These are phyloP conservation scores for Drosophila elegans DNA, from an alignment of 1,140 invertebrate species.

Conservation along the genomic window DNA sequence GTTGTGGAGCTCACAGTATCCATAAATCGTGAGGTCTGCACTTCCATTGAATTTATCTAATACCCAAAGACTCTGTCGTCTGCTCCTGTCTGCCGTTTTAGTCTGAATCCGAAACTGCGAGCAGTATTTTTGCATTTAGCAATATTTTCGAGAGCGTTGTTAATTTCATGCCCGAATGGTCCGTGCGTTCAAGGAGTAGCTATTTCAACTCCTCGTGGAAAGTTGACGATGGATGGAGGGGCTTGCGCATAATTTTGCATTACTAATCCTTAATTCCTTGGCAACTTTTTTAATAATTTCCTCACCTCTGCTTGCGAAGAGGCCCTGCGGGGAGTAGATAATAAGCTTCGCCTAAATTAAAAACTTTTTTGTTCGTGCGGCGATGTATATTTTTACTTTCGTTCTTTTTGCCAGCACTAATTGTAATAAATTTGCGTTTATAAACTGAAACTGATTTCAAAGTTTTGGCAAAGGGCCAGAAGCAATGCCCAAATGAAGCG, in stretches of 20 bases:
- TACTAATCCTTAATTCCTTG: slow-evolving; percentile 61
- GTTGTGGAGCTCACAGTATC: slow-evolving; percentile 43
- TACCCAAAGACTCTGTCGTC: slow-evolving; percentile 54
- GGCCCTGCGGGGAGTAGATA: slow-evolving; percentile 56
- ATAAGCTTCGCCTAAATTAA: slow-evolving; percentile 78
- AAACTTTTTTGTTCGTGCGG: slow-evolving; percentile 61
- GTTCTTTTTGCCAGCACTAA: slow-evolving; percentile 49
- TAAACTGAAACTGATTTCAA: slow-evolving; percentile 56
- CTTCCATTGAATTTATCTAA: slow-evolving; percentile 61
- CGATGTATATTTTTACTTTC: slow-evolving; percentile 39
- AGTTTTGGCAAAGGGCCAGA: slow-evolving; percentile 55
- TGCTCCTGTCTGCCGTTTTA: slow-evolving; percentile 5
- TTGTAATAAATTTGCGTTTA: slow-evolving; percentile 78
- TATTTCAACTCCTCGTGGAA: slow-evolving; percentile 11
- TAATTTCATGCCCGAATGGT: slow-evolving; percentile 74
- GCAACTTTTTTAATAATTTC: slow-evolving; percentile 74
- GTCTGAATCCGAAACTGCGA: slow-evolving; percentile 13
- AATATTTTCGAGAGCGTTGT: slow-evolving; percentile 76
- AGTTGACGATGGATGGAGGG: neutral
- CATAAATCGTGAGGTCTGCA: slow-evolving; percentile 54
- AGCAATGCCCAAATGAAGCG: slow-evolving; percentile 38
- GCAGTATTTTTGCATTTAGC: slow-evolving; percentile 79
- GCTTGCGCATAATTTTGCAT: slow-evolving; percentile 72
- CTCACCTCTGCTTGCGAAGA: slow-evolving; percentile 42
- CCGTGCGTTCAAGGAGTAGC: slow-evolving; percentile 50